Evolutionary conservation across 2,888 invertebrate species (phyloP), one percentile per base, ranked within the genome.

Genomic region (Trissolcus japonicus): DNA sequence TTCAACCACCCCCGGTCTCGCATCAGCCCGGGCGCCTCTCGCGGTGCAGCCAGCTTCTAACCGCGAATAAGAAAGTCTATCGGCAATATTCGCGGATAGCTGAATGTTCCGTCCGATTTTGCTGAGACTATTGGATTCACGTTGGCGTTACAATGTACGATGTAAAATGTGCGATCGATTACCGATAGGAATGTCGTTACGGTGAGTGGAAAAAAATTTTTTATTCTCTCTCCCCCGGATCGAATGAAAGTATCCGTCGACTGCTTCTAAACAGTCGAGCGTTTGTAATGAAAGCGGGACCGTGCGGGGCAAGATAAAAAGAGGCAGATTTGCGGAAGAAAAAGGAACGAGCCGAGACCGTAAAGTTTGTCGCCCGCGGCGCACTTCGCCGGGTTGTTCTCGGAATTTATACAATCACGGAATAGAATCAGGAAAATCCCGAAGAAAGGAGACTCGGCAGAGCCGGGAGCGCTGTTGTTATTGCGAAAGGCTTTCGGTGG

Each of bases 341-440:
- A 41, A 35, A 55, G 21, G 17, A 55, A 46, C 67, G 66, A 76
- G 77, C 57, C 46, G 69, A 77, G 60, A 73, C 77, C 75, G 68
- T 62, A 53, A 21, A 71, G 68, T 61, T 71, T 55, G 72, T 62
- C 79, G 73, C 74, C 54, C 46, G 57, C 48, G 72, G 76, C 68
- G 51, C 13, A 65, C 61, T 60, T 71, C 25, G 14, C 72, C 62
- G 63, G 56, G 41, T 66, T 69, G 68, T 68, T 72, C 75, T 66
- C 68, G 41, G 67, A 71, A 77, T 76, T 80, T 74, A 69, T 74
- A 80, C 72, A 80, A 80, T 79, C 73, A 66, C 76, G 75, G 56
- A 76, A 80, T 76, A 78, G 76, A 81, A 80, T 80, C 76, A 67
- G 63, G 76, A 65, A 78, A 79, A 80, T 80, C 68, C 63, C 43